Percentiles rank a stretch among this genome's conserved stretches.
Conservation (phyloP, 2,113 vertebrate genomes). For the Vombatus ursinus region DNA sequence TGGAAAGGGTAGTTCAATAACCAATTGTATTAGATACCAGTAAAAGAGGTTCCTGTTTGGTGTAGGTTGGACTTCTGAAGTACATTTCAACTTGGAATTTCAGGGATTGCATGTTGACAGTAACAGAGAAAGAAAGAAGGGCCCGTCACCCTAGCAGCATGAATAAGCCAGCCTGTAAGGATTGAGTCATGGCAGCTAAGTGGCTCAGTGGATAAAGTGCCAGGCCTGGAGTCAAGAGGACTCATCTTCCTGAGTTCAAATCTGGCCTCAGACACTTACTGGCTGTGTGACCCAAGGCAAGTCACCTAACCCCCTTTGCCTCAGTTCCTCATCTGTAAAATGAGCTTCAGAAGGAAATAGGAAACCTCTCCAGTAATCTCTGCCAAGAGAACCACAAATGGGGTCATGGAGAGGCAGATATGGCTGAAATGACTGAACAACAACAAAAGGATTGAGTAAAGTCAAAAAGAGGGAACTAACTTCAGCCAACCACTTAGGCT, state of each 20-base stretch:
- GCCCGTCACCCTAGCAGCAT: neutral
- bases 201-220: neutral
- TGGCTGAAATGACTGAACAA: neutral
- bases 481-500: neutral
- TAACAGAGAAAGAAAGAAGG: neutral
- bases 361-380: neutral
- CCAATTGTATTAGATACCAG: neutral
- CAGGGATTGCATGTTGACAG: neutral
- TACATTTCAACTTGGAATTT: neutral
- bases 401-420: neutral
- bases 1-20: neutral
- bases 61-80: neutral
- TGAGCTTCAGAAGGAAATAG: neutral
- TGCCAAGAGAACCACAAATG: neutral
- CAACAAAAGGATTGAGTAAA: neutral
- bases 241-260: neutral
- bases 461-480: neutral
- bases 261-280: neutral
- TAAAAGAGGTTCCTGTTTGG: neutral
- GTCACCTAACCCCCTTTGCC: no score
- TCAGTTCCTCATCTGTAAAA: neutral
- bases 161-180: neutral
- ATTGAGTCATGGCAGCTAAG: neutral
- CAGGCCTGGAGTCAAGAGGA: neutral
- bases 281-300: neutral